Percentiles rank a stretch among this genome's conserved stretches.
Conservation (phyloP, 2,113 vertebrate species). For the Diadophis punctatus region DNA sequence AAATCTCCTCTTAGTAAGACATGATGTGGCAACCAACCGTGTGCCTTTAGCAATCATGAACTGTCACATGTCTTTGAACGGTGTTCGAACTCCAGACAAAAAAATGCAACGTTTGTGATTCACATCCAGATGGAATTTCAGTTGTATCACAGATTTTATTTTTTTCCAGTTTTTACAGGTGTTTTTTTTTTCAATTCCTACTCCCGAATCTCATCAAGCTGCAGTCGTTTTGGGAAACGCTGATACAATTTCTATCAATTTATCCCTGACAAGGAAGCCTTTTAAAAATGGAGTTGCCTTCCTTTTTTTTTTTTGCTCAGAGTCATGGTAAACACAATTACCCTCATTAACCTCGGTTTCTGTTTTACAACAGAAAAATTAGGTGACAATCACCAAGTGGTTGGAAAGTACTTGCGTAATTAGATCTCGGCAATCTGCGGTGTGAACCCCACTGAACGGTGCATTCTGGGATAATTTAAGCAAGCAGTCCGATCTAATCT, state of each 20-base stretch:
- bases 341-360: conserved; percentile 78
- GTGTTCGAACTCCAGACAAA: background rate
- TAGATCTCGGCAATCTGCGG: conserved; percentile 69
- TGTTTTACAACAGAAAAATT: conserved; percentile 76
- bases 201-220: conserved; percentile 51
- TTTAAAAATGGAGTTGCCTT: conserved; percentile 72
- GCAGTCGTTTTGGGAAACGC: conserved; percentile 62
- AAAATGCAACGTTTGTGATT: background rate
- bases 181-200: background rate
- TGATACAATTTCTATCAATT: conserved; percentile 75
- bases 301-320: conserved; percentile 66
- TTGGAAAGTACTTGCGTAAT: conserved; percentile 71
- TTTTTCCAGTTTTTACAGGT: conserved; percentile 35
- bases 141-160: conserved; percentile 50
- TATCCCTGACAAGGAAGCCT: conserved; percentile 70
- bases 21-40: conserved; percentile 7
- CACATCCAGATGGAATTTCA: background rate
- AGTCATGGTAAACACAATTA: conserved; percentile 78
- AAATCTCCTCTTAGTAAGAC: conserved; percentile 3
- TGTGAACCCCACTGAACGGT: conserved; percentile 61
- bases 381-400: conserved; percentile 73
- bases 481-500: conserved; percentile 54
- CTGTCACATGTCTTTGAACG: conserved; percentile 36
- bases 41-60: conserved; percentile 23
- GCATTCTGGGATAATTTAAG: conserved; percentile 63